These are phyloP conservation scores for Helicorthomorpha holstii DNA, from an alignment of 1,140 invertebrate genomes.

Conservation along the genomic window DNA sequence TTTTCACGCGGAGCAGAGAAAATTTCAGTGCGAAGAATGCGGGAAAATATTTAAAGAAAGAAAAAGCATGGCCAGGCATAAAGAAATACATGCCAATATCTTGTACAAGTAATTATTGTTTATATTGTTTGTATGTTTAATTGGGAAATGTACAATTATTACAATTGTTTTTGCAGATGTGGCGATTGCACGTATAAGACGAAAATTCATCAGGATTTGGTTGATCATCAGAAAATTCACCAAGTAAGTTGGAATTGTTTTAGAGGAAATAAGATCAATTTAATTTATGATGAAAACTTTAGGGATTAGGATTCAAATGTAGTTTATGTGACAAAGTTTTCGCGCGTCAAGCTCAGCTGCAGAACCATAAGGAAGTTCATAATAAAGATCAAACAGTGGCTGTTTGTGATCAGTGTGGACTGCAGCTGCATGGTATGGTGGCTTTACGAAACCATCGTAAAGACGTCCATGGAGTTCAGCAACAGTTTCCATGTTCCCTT, in stretches of 20 bases:
- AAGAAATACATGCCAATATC: conserved; percentile 5
- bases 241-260: background rate
- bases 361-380: conserved; percentile 1
- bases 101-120: background rate
- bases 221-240: conserved; percentile 4
- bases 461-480: conserved; percentile 1
- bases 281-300: background rate
- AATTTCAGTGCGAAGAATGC: conserved; percentile 4
- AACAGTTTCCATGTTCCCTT: background rate
- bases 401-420: conserved; percentile 6
- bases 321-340: conserved; percentile 4
- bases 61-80: conserved; percentile 1
- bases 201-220: conserved; percentile 4
- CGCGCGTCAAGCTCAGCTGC: background rate
- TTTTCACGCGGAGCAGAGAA: background rate
- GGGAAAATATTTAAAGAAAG: conserved; percentile 3
- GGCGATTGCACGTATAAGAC: conserved; percentile 4
- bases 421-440: background rate
- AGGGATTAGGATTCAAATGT: conserved; percentile 2
- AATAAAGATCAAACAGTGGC: background rate
- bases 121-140: background rate
- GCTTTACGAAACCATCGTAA: conserved; percentile 1
- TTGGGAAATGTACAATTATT: background rate
- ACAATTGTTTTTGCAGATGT: conserved; percentile 1
- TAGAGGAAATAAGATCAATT: background rate